Percentiles rank a stretch among this genome's conserved stretches.
phyloP scores from a whole-genome alignment of 2,797 vertebrate species.

The Vespertilio murinus region DNA sequence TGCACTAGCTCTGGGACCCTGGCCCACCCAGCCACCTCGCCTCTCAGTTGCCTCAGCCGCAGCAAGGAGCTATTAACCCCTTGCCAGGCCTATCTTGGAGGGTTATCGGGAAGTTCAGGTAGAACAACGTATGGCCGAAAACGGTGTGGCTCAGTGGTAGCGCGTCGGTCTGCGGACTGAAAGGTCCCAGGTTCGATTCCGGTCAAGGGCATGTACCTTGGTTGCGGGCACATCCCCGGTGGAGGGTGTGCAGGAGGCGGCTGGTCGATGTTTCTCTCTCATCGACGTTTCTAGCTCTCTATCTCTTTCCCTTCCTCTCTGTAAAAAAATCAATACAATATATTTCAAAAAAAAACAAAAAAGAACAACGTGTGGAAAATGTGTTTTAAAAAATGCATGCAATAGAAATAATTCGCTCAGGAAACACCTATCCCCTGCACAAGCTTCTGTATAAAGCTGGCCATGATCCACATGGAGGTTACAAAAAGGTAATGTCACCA shows the following conservation, averaged over 20 bases:
- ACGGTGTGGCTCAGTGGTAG: too few species aligned
- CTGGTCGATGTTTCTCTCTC: too few species aligned
- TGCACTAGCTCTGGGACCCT: neutral
- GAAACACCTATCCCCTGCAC: neutral
- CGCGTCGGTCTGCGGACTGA: too few species aligned
- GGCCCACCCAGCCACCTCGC: neutral
- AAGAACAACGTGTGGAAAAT: neutral
- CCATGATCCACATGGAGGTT: neutral
- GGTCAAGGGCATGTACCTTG: too few species aligned
- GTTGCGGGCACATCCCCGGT: too few species aligned
- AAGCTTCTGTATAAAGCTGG: neutral
- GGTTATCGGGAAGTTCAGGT: neutral
- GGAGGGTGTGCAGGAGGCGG: too few species aligned
- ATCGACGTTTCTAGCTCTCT: too few species aligned
- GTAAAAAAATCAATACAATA: too few species aligned
- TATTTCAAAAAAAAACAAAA: too few species aligned
- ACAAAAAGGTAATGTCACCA: neutral
- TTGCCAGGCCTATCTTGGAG: neutral
- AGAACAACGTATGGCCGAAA: neutral
- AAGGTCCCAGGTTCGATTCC: too few species aligned
- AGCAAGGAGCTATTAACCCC: neutral
- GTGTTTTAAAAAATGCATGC: rapidly evolving
- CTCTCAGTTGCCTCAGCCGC: neutral
- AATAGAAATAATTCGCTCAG: neutral
- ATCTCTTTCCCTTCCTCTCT: too few species aligned